Evolutionary conservation across 2,113 vertebrate species (phyloP).

Genomic region (Casuarius casuarius): DNA sequence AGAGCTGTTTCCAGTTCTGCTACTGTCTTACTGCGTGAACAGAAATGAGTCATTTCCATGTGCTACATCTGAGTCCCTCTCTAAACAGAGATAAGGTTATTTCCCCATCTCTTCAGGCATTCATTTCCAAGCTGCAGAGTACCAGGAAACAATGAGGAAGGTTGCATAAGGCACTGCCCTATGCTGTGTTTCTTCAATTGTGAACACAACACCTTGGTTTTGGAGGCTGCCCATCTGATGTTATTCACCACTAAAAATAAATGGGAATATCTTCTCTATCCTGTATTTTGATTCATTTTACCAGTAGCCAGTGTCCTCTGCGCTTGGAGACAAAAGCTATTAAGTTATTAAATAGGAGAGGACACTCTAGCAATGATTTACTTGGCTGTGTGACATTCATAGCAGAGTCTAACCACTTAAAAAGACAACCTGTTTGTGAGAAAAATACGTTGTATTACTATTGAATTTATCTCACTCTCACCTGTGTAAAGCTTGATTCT

Average conservation of each 20-base stretch:
- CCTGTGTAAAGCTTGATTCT: neutral
- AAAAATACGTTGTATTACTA: neutral
- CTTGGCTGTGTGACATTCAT: neutral
- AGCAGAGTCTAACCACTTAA: neutral
- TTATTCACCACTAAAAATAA: neutral
- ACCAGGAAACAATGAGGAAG: neutral
- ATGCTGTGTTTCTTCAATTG: neutral
- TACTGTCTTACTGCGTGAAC: neutral
- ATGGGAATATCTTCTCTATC: neutral
- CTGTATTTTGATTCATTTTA: neutral
- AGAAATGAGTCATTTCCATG: neutral
- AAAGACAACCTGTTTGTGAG: neutral
- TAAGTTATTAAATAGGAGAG: neutral
- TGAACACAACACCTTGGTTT: neutral
- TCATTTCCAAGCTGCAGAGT: fast-evolving
- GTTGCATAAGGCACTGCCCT: neutral
- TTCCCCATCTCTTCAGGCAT: neutral
- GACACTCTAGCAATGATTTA: neutral
- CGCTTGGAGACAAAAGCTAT: neutral
- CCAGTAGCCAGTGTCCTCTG: neutral
- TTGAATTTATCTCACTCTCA: neutral
- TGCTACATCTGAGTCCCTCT: neutral
- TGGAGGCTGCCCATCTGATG: neutral
- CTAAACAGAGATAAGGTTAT: neutral
- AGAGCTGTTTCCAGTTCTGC: neutral